phyloP scores from a whole-genome alignment of 2,888 invertebrate species.

The Ectobius pallidus region DNA sequence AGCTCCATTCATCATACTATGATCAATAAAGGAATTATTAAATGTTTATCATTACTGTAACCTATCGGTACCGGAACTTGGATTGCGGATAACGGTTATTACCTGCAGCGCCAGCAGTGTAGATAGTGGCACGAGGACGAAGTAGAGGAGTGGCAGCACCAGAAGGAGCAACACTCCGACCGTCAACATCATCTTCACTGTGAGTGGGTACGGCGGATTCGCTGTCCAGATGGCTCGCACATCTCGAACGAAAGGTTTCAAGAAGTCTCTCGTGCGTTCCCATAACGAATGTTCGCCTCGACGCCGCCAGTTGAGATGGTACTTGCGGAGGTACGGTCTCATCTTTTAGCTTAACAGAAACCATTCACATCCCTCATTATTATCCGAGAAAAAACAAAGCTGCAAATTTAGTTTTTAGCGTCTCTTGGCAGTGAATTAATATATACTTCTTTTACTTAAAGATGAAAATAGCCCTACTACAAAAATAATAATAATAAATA shows the following conservation, averaged over 20 bases:
- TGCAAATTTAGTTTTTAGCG: too few species aligned
- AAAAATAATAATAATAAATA: too few species aligned
- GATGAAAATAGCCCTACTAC: too few species aligned
- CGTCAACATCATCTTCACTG: conserved; percentile 19
- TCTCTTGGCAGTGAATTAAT: too few species aligned
- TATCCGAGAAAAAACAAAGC: too few species aligned
- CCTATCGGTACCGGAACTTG: too few species aligned
- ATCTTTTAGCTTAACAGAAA: not conserved
- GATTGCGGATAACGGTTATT: too few species aligned
- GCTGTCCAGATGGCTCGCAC: not conserved
- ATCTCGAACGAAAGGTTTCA: conserved; percentile 23
- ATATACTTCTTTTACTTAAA: too few species aligned
- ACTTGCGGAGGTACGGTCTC: not conserved
- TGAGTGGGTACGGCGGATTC: conserved; percentile 25
- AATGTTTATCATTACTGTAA: too few species aligned
- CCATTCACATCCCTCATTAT: not conserved
- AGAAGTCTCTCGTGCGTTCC: not conserved
- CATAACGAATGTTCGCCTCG: not conserved
- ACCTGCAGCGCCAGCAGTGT: conserved; percentile 25
- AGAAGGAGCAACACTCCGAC: not conserved
- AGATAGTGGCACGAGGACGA: conserved; percentile 9
- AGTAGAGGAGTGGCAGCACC: conserved; percentile 22
- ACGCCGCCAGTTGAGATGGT: not conserved
- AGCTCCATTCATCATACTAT: too few species aligned
- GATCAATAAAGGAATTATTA: too few species aligned